A percentile compares a stretch with the other conserved stretches of the same genome.
Evolutionary conservation across 1,140 invertebrate genomes (phyloP).

Genomic region (Eueides isabella): DNA sequence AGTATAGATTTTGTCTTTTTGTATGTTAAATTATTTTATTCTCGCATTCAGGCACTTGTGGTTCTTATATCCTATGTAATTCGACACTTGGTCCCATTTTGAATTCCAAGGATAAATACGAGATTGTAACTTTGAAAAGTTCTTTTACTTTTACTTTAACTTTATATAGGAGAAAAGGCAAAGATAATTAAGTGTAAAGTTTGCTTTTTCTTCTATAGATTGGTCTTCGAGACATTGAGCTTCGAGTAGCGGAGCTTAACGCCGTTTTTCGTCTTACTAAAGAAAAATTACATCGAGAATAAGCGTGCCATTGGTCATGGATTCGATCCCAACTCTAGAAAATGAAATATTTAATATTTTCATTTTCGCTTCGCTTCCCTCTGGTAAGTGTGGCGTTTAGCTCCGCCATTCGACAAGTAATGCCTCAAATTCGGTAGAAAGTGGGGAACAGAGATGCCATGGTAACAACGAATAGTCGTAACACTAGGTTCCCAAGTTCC

Average conservation of each 20-base stretch:
- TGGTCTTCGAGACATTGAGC: not conserved
- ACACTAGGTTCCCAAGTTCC: no score
- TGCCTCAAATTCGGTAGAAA: no score
- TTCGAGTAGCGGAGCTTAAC: not conserved
- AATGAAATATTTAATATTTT: no score
- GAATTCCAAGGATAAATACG: not conserved
- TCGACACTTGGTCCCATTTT: not conserved
- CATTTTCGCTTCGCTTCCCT: no score
- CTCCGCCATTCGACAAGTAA: no score
- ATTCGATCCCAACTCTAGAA: no score
- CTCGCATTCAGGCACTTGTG: constrained; percentile 3
- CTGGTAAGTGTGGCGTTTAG: no score
- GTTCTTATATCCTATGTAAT: constrained; percentile 9
- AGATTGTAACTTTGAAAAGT: not conserved
- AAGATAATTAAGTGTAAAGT: not conserved
- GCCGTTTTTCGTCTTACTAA: not conserved
- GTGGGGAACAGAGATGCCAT: no score
- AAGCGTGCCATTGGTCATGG: no score
- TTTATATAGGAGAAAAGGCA: not conserved
- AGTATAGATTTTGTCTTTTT: not conserved
- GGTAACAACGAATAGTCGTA: no score
- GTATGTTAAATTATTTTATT: not conserved
- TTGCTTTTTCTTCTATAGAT: no score
- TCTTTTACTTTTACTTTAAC: not conserved
- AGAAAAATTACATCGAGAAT: not conserved